Conservation (phyloP, 2,113 vertebrate species). For the Melanotaenia duboulayi region DNA sequence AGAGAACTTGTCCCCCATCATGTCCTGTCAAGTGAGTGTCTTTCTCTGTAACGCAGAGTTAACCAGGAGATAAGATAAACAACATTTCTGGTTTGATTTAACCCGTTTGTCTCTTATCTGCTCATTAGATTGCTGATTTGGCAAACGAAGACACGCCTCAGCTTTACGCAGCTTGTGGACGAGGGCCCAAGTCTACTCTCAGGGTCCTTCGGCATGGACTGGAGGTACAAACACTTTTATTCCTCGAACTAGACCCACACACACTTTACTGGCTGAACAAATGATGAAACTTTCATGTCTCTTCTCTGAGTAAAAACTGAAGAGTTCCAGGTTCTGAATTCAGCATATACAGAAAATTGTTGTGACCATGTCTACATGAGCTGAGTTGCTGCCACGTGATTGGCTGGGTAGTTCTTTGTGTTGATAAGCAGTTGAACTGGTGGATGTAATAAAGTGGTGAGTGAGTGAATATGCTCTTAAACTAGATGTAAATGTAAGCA, state of each 20-base stretch:
- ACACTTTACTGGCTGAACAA: slow-evolving; percentile 26
- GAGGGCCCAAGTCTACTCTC: slow-evolving; percentile 93
- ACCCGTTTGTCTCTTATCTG: neutral
- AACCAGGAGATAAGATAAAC: neutral
- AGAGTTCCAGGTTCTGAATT: slow-evolving; percentile 54
- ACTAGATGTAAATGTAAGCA: no score
- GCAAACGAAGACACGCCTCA: slow-evolving; percentile 99
- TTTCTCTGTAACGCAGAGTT: neutral
- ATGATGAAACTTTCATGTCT: slow-evolving; percentile 68
- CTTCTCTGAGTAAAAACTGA: slow-evolving; percentile 65
- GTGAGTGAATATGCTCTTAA: no score
- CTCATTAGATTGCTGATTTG: slow-evolving; percentile 94
- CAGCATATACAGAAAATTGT: neutral
- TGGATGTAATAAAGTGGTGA: no score
- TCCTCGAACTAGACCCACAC: no score
- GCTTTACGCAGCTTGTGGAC: slow-evolving; percentile 93
- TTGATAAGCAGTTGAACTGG: no score
- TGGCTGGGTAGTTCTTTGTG: no score
- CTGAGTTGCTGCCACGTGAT: no score
- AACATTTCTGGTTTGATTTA: neutral
- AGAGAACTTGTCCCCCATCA: slow-evolving; percentile 97
- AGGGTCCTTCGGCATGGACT: slow-evolving; percentile 95
- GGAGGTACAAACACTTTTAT: slow-evolving; percentile 84
- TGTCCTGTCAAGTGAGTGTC: slow-evolving; percentile 90
- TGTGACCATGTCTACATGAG: no score